phyloP scores from a whole-genome alignment of 2,113 vertebrate species.

The Gorsachius goisagi region DNA sequence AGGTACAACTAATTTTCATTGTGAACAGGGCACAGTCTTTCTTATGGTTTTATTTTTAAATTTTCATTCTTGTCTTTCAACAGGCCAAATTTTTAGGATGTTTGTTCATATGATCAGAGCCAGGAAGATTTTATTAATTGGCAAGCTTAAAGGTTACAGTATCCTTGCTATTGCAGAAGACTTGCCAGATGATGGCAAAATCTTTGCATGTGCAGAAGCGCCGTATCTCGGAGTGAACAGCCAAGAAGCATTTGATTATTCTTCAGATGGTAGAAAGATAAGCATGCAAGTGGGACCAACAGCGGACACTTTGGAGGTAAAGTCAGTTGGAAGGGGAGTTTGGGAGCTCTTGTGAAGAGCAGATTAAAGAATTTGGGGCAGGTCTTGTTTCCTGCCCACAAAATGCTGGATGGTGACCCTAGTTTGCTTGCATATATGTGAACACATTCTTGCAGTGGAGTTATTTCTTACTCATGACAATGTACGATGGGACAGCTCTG shows the following conservation, averaged over 20 bases:
- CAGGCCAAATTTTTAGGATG: slow-evolving; percentile 74
- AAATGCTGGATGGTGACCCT: neutral
- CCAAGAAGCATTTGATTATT: slow-evolving; percentile 73
- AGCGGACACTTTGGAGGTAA: slow-evolving; percentile 73
- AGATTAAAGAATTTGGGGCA: neutral
- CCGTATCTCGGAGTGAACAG: slow-evolving; percentile 66
- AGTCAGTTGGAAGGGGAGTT: neutral
- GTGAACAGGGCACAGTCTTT: neutral
- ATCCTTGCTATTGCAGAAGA: slow-evolving; percentile 72
- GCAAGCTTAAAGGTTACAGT: slow-evolving; percentile 72
- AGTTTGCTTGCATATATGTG: neutral
- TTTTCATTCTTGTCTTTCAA: neutral
- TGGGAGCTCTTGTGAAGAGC: neutral
- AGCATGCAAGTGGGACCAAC: slow-evolving; percentile 64
- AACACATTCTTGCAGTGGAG: neutral
- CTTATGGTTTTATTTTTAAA: neutral
- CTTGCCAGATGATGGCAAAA: slow-evolving; percentile 73
- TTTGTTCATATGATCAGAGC: slow-evolving; percentile 67
- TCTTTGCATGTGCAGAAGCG: slow-evolving; percentile 68
- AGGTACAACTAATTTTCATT: neutral
- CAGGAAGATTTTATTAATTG: slow-evolving; percentile 72
- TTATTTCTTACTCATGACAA: neutral
- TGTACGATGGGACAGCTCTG: neutral
- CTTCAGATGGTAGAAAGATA: slow-evolving; percentile 76
- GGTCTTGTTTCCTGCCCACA: neutral